Evolutionary conservation across 1,140 invertebrate genomes (phyloP), one percentile per base, ranked within the genome.

Genomic region (Sarcophaga bullata): DNA sequence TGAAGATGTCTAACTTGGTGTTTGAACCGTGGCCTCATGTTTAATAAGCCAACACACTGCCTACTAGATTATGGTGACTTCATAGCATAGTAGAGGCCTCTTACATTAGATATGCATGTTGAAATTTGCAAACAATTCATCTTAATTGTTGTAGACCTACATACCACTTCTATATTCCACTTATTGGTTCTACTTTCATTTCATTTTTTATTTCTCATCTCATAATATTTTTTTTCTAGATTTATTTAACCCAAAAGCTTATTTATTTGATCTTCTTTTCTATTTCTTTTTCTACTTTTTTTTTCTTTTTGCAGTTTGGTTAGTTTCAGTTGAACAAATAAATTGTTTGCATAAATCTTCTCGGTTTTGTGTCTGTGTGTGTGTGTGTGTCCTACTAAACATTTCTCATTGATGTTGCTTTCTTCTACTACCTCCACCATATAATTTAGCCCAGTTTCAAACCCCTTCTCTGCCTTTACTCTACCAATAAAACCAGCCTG

Each of bases 311-410:
- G 62, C 62, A 68, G 17, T 68, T 25, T 25, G 25, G 62, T 68
- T 68, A 68, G n/a, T 68, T 68, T 68, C 17, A 68, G 62, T 68
- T 68, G 62, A 68, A 68, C 62, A 68, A 68, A 68, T 68, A 68
- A 68, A 68, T 68, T 68, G 62, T 68, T 68, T 68, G n/a, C 62
- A 68, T 68, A 68, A 68, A 68, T 68, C 62, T 68, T 68, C 25
- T 37, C 25, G 25, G 25, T 37, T 37, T 37, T 37, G 25, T 37
- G 25, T 37, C 1, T 37, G 25, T 37, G 25, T 37, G 25, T 37
- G 25, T 37, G 25, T 37, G 8, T 68, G 17, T 68, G 62, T 68
- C 62, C 62, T 68, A 68, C 62, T 68, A 68, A 68, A 68, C 62
- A 68, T 68, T 68, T 25, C 10, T 68, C 62, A 68, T 68, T 68